These are phyloP conservation scores for Epinephelus malabaricus DNA, from an alignment of 2,797 vertebrate species.

Conservation along the genomic window DNA sequence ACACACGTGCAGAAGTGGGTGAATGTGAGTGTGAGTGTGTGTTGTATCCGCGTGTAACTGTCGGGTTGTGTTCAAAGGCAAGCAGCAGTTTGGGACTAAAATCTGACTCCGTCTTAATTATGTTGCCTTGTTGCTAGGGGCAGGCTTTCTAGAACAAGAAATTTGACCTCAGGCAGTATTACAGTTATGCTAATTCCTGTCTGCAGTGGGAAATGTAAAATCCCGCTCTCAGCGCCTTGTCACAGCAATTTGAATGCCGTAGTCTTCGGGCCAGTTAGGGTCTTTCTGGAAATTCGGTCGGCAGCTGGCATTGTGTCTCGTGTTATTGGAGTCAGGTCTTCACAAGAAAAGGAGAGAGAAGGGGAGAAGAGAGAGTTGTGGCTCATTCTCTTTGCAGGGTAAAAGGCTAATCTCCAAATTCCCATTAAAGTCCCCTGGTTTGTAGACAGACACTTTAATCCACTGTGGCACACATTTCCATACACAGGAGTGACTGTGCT, in stretches of 20 bases:
- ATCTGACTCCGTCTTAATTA: slow-evolving; percentile 70
- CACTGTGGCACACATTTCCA: slow-evolving; percentile 58
- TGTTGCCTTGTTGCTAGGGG: slow-evolving; percentile 53
- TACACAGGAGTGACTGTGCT: slow-evolving; percentile 25
- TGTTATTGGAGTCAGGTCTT: slow-evolving; percentile 40
- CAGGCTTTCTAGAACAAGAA: slow-evolving; percentile 73
- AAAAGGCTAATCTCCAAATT: slow-evolving; percentile 71
- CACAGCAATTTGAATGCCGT: slow-evolving; percentile 60
- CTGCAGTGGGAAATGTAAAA: slow-evolving; percentile 69
- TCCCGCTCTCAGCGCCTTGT: slow-evolving; percentile 59
- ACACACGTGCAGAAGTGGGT: slow-evolving; percentile 24
- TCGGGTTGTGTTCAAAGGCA: slow-evolving; percentile 51
- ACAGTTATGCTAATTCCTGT: slow-evolving; percentile 73
- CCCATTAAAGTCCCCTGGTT: slow-evolving; percentile 50
- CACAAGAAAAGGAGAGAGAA: slow-evolving; percentile 11
- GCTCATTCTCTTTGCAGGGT: slow-evolving; percentile 57
- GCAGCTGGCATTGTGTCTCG: slow-evolving; percentile 43
- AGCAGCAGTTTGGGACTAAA: slow-evolving; percentile 60
- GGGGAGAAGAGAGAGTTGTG: slow-evolving; percentile 37
- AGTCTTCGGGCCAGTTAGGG: slow-evolving; percentile 52
- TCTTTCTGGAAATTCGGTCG: slow-evolving; percentile 47
- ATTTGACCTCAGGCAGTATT: slow-evolving; percentile 73
- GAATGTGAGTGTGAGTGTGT: neutral
- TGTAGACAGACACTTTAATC: slow-evolving; percentile 60
- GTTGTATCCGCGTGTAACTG: slow-evolving; percentile 38